These are phyloP conservation scores for Philotrypesis tridentata DNA, from an alignment of 1,140 invertebrate genomes.

Conservation along the genomic window DNA sequence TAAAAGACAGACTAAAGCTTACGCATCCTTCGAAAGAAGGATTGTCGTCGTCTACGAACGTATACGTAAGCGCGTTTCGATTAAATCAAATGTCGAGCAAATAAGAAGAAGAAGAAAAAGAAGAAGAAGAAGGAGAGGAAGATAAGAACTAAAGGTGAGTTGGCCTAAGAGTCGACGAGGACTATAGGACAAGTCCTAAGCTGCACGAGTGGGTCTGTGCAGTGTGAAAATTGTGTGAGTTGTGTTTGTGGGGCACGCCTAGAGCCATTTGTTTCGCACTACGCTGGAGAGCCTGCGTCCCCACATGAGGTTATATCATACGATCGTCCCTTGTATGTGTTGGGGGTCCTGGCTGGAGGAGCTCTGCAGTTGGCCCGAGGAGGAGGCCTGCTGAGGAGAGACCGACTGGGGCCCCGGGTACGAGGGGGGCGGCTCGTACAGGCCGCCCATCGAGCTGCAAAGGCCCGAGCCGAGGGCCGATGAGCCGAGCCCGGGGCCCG, in stretches of 20 bases:
- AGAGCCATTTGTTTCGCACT: constrained; percentile 81
- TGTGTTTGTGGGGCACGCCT: constrained; percentile 70
- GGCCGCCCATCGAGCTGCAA: constrained; percentile 70
- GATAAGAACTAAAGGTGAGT: no score
- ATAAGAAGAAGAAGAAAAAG: neutral
- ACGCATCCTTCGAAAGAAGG: no score
- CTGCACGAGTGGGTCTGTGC: no score
- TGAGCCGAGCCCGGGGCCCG: constrained; percentile 46
- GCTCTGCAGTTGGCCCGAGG: constrained; percentile 59
- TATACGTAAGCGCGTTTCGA: no score
- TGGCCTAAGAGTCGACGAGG: neutral
- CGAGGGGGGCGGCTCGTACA: constrained; percentile 66
- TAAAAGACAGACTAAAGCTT: neutral
- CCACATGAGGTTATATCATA: constrained; percentile 95
- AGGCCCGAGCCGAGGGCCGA: constrained; percentile 64
- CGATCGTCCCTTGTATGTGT: constrained; percentile 89
- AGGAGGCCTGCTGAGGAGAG: constrained; percentile 52
- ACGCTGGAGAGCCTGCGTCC: constrained; percentile 83
- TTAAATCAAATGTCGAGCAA: no score
- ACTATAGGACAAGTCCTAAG: constrained; percentile 17
- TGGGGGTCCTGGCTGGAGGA: constrained; percentile 78
- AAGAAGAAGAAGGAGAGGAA: neutral
- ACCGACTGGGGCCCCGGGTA: constrained; percentile 56
- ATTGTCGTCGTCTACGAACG: no score
- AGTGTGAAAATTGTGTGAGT: no score